Evolutionary conservation across 2,888 invertebrate species (phyloP), one percentile per base, ranked within the genome.

Genomic region (Lamellibrachia columna): DNA sequence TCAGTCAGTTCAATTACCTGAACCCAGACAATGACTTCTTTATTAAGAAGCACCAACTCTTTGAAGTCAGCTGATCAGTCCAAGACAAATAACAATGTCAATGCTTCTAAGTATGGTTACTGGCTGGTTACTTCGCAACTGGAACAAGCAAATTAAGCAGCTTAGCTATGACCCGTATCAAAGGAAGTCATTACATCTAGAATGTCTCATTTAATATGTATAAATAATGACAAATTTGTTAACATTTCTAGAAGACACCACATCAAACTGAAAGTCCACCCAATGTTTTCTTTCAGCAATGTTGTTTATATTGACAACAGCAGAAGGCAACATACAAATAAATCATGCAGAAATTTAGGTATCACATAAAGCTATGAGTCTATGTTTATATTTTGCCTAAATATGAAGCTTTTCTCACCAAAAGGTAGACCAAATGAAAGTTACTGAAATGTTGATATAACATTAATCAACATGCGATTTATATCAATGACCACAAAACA

Each of bases 11-110:
- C 75, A 75, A 15, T 75, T 75, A 15, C 22, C 11, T 75, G 75
- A 75, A 75, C 15, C 75, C 22, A 22, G 22, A 75, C 75, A 75
- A 75, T 75, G 75, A 22, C 22, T 75, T 15, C 8, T 6, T 75
- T 15, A 75, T 75, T 75, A 75, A 75, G 75, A 75, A 75, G 75
- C 75, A 75, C 75, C 75, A 75, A 75, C 75, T 75, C 75, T 75
- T 75, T 75, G 75, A 75, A 75, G 75, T 60, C 55, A 60, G 15
- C 60, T 60, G 9, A 60, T 60, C 7, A 60, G 15, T 60, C 11
- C 75, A 75, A 75, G 22, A 75, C 75, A 75, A 75, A 75, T 75
- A 75, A 75, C 75, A 75, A 75, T 2, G 75, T 75, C 22, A 75
- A 75, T 15, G 22, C 75, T 75, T 75, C 75, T 75, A 75, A 75